These are phyloP conservation scores for Mus spretus DNA, from an alignment of 2,797 vertebrate genomes.

Conservation along the genomic window DNA sequence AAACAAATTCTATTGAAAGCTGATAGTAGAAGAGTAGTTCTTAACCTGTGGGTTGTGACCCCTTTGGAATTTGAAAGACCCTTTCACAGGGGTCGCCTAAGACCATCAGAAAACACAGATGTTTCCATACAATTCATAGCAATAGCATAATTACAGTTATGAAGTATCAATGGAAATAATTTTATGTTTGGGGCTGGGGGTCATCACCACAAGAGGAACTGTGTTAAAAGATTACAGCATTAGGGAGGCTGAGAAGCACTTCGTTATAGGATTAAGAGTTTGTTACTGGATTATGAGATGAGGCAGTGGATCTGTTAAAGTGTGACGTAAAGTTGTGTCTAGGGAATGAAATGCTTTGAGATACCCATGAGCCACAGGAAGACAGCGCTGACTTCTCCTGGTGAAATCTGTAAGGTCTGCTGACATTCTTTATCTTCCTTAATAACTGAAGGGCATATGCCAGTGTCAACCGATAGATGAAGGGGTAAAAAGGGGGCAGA, in stretches of 20 bases:
- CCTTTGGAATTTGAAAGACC: background rate
- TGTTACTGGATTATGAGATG: conserved; percentile 26
- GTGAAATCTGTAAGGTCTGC: background rate
- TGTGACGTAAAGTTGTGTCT: conserved; percentile 23
- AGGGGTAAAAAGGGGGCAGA: background rate
- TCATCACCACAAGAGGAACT: no score
- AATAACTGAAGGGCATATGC: background rate
- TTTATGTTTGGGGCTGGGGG: background rate
- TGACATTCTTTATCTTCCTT: background rate
- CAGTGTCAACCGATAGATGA: background rate
- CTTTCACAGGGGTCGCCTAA: background rate
- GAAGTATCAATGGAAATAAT: background rate
- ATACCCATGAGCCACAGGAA: conserved; percentile 43
- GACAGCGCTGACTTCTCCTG: background rate
- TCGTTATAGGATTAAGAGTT: background rate
- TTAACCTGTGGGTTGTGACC: background rate
- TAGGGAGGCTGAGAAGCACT: background rate
- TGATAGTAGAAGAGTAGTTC: background rate
- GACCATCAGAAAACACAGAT: background rate
- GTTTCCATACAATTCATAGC: background rate
- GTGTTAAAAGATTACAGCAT: background rate
- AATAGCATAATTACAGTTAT: background rate
- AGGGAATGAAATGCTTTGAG: background rate
- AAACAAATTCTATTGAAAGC: conserved; percentile 52
- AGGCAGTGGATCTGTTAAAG: background rate